A percentile compares a stretch with the other conserved stretches of the same genome.
Conservation (phyloP, 2,797 vertebrate genomes). For the Rhyacichthys aspro region DNA sequence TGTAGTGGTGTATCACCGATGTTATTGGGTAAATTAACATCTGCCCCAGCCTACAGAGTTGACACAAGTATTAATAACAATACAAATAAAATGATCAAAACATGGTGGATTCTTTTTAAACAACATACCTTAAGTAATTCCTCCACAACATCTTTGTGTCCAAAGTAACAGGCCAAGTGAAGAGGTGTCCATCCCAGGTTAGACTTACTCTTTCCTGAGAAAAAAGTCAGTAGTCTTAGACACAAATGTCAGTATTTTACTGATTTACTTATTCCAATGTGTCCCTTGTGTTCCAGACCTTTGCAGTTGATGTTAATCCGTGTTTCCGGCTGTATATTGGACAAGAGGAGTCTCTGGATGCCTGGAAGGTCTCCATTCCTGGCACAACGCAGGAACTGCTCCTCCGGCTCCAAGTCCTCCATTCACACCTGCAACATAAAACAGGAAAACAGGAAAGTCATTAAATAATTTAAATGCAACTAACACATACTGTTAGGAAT, state of each 20-base stretch:
- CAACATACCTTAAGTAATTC: conserved; percentile 87
- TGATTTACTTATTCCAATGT: neutral
- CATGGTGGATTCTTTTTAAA: neutral
- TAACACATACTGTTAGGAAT: no score
- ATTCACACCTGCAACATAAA: conserved; percentile 56
- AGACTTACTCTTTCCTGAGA: conserved; percentile 92
- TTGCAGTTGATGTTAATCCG: conserved; percentile 93
- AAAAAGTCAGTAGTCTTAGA: conserved; percentile 21
- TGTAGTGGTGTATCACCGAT: conserved; percentile 94
- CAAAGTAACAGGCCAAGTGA: conserved; percentile 96
- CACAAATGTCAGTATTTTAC: neutral
- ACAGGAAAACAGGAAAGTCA: neutral
- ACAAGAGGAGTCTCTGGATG: conserved; percentile 83
- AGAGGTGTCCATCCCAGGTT: conserved; percentile 97
- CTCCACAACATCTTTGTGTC: conserved; percentile 90
- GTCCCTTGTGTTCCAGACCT: conserved; percentile 75
- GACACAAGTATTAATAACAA: conserved; percentile 1
- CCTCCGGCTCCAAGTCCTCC: conserved; percentile 86
- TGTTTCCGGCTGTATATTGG: conserved; percentile 75
- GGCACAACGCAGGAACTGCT: conserved; percentile 88
- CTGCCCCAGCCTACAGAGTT: conserved; percentile 86
- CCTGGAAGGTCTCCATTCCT: conserved; percentile 90
- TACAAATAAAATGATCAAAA: neutral
- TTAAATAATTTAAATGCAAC: no score
- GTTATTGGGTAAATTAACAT: conserved; percentile 90